A percentile compares a stretch with the other conserved stretches of the same genome.
phyloP scores from a whole-genome alignment of 2,113 vertebrate species.

The Xyliphius kryptos region DNA sequence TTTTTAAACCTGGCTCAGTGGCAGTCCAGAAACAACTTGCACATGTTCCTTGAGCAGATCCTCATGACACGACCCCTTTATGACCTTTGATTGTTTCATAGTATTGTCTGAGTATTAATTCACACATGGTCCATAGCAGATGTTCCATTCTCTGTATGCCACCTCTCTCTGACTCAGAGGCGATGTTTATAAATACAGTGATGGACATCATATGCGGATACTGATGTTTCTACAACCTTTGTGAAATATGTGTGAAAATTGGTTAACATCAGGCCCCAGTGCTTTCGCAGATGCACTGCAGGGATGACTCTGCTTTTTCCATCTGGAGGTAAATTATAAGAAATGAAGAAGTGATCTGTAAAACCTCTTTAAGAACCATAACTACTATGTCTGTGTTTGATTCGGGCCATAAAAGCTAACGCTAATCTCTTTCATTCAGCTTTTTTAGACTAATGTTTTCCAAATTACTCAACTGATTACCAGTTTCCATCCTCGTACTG shows the following conservation, averaged over 20 bases:
- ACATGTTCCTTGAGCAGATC: constrained; percentile 20
- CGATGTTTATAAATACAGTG: constrained; percentile 18
- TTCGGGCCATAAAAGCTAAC: background rate
- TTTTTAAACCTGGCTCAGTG: background rate
- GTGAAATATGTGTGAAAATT: background rate
- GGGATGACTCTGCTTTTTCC: background rate
- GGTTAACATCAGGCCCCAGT: background rate
- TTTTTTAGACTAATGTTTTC: background rate
- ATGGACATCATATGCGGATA: background rate
- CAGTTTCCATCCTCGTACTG: background rate
- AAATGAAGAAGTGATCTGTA: constrained; percentile 1
- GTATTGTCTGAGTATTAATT: background rate
- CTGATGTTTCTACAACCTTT: background rate
- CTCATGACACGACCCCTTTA: constrained; percentile 13
- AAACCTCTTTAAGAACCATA: background rate
- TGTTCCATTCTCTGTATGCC: background rate
- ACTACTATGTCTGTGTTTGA: background rate
- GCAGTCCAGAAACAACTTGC: constrained; percentile 1
- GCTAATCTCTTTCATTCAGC: background rate
- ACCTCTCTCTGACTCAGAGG: constrained; percentile 10
- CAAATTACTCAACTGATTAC: background rate
- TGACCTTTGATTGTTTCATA: constrained; percentile 16
- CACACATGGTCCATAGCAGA: constrained; percentile 8
- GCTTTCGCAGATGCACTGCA: background rate
- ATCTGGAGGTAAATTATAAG: background rate